Base-by-base conservation (phyloP, 2,888 invertebrate genomes). In the Cryptophagus acutangulus region DNA sequence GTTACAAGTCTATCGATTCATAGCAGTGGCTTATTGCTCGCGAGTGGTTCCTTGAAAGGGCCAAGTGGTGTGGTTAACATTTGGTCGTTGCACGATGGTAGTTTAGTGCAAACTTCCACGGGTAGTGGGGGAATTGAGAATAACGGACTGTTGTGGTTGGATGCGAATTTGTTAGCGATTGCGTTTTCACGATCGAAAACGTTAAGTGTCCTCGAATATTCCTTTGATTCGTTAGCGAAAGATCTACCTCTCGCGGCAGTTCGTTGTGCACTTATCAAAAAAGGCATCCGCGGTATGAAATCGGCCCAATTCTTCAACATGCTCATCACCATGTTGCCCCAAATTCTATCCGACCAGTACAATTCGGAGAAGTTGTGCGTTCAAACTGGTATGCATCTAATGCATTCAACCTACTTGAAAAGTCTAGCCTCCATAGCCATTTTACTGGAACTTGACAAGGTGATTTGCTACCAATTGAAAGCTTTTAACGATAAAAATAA, bases 81-180 rank as follows among this genome's bases (percentile, higher is more conserved):
- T 39, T 80, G 79, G 79, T 76, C 77, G 0, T 61, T 80, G 12
- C 68, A 75, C 60, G 75, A 78, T 60, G 77, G 76, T 1, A 72
- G 71, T 42, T 59, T 79, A 29, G 63, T 78, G 4, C 73, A 78
- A 51, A 77, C 77, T 0, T 61, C 71, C 15, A 71, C 73, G 8
- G 77, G 77, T 2, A 66, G 57, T 36, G 68, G 71, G 1, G 78
- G 78, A 0, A 69, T 71, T 8, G 59, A 61, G 17, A 63, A 71
- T 0, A 69, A 71, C 43, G 71, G 74, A 26, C 52, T 78, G 18
- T 59, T 63, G 17, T 80, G 79, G 79, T 62, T 72, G 46, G 67
- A 68, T 25, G 67, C 72, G 29, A 61, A 66, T 12, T 69, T 71
- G 2, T 54, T 79, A 10, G 74, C 75, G 4, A 69, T 74, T 35